Base-by-base conservation (phyloP, 2,113 vertebrate genomes). In the Saccopteryx bilineata region DNA sequence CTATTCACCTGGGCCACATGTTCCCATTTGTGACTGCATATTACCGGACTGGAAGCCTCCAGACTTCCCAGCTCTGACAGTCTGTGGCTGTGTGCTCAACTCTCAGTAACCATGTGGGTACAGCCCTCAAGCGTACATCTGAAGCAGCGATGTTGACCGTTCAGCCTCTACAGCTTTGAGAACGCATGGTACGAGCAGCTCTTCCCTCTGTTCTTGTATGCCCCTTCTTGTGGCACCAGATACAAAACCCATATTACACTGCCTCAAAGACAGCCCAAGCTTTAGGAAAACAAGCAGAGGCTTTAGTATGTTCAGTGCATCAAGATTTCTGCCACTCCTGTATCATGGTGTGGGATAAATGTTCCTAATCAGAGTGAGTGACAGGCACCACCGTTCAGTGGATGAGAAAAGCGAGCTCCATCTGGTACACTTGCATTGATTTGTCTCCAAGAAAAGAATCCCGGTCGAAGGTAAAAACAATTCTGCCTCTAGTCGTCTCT, bases 211-310 rank as follows among this genome's bases (percentile, higher is more conserved):
- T 23, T 54, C 8, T 5, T 18, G 24, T n/a, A 33, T 21, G 15
- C 50, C 12, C 52, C 13, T 4, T 26, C 8, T 9, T 2, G 14
- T 68, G 58, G 69, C 56, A 92, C 74, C 23, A 26, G 13, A 81
- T 26, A 94, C 81, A 93, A 63, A 74, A 82, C 63, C 9, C 26
- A n/a, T 90, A 87, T 81, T 50, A 39, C 24, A 52, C 15, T 84
- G 48, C 33, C 28, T 79, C 63, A 54, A 87, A 87, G 56, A 17
- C 10, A 58, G 63, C 5, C 2, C 21, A 52, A 74, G 39, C 3
- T 74, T 90, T 79, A 48, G 52, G 18, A 90, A 95, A 95, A 92
- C 75, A 95, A 93, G 94, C 63, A 91, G 74, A 90, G 23, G 68
- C 69, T 58, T 75, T 86, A 31, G 56, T 48, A 39, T 83, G 11